These are phyloP conservation scores for Falco novaeseelandiae DNA, from an alignment of 2,797 vertebrate genomes.

Conservation along the genomic window DNA sequence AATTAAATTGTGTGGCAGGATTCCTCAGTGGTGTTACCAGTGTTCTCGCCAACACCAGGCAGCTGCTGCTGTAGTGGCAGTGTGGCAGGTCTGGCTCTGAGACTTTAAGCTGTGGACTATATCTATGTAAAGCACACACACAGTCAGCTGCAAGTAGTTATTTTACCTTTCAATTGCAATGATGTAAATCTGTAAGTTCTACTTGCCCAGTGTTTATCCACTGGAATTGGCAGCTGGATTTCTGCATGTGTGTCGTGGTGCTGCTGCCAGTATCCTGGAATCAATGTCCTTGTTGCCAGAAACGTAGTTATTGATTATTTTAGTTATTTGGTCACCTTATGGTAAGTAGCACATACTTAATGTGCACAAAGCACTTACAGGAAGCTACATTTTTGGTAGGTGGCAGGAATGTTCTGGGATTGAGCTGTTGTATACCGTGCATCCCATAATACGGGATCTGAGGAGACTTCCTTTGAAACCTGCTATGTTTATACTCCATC, in stretches of 20 bases:
- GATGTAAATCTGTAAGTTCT: not conserved
- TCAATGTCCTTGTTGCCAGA: not conserved
- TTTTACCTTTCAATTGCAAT: not conserved
- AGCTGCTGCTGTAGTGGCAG: not conserved
- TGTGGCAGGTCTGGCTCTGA: not conserved
- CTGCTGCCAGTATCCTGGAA: not conserved
- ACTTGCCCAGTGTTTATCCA: not conserved
- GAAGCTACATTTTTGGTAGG: not conserved
- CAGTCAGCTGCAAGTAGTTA: not conserved
- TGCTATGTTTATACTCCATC: not conserved
- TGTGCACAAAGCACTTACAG: not conserved
- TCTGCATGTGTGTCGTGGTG: not conserved
- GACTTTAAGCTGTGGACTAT: not conserved
- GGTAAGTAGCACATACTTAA: not conserved
- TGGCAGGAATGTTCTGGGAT: not conserved
- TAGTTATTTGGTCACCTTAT: not conserved
- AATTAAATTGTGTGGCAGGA: not conserved
- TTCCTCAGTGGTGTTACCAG: not conserved
- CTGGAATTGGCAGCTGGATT: not conserved
- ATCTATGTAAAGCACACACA: not conserved
- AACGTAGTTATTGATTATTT: not conserved
- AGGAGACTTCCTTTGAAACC: not conserved
- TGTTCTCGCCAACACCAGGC: not conserved
- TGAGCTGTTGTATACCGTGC: rapidly evolving
- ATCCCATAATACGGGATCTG: not conserved